phyloP scores from a whole-genome alignment of 2,113 vertebrate species.

The Ciconia stormi region DNA sequence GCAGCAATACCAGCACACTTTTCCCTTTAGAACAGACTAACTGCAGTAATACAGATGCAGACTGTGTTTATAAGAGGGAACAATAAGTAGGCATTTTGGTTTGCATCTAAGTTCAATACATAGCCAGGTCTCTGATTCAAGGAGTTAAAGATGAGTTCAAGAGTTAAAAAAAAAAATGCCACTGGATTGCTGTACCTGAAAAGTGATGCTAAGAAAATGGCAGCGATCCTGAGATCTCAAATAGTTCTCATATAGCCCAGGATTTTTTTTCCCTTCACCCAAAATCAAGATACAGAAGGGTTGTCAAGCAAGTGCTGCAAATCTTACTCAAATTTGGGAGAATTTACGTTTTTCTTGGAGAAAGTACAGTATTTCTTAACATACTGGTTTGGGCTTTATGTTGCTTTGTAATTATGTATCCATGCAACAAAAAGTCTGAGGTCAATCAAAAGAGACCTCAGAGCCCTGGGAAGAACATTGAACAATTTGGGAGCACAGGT shows the following conservation, averaged over 20 bases:
- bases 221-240: neutral
- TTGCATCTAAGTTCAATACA: neutral
- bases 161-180: neutral
- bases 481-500: neutral
- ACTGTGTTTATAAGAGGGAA: neutral
- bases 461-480: neutral
- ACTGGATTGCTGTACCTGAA: neutral
- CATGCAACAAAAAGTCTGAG: neutral
- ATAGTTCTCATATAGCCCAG: neutral
- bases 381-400: neutral
- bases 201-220: accelerated
- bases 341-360: neutral
- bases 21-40: neutral
- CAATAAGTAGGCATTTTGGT: neutral
- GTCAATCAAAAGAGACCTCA: neutral
- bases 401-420: neutral
- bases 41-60: neutral
- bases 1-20: neutral
- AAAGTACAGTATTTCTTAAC: neutral
- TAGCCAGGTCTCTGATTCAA: neutral
- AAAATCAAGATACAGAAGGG: neutral
- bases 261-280: neutral
- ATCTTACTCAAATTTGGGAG: neutral
- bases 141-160: neutral
- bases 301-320: neutral